These are phyloP conservation scores for Scytalopus superciliaris DNA, from an alignment of 2,113 vertebrate genomes.

Conservation along the genomic window DNA sequence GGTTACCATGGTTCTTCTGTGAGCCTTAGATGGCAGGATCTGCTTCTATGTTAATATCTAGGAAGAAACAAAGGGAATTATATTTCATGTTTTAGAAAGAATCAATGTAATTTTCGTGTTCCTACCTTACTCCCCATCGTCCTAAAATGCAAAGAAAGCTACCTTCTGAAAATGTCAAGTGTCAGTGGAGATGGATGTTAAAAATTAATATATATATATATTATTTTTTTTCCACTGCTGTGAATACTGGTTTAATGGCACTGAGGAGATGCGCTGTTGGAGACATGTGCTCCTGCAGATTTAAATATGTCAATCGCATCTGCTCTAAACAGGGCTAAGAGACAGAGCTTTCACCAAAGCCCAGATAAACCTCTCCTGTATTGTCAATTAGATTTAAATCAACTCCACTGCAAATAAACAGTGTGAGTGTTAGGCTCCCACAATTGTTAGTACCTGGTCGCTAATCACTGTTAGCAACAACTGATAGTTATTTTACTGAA, in stretches of 20 bases:
- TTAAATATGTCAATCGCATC: not conserved
- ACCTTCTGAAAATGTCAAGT: not conserved
- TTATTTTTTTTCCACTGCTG: not conserved
- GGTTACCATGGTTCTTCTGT: conserved; percentile 52
- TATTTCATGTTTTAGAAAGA: not conserved
- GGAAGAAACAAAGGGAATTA: conserved; percentile 5
- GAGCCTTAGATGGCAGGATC: not conserved
- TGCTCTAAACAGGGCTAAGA: not conserved
- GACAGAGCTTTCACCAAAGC: not conserved
- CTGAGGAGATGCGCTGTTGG: not conserved
- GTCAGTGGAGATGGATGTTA: not conserved
- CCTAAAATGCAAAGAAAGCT: not conserved
- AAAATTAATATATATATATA: not conserved
- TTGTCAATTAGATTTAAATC: not conserved
- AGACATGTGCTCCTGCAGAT: not conserved
- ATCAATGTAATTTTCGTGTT: not conserved
- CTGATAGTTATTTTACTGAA: not conserved
- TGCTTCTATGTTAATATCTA: not conserved
- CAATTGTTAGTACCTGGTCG: not conserved
- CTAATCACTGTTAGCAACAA: not conserved
- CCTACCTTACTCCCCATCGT: not conserved
- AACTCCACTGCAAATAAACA: not conserved
- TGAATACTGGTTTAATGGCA: not conserved
- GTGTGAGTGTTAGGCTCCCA: not conserved
- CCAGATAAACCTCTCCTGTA: not conserved